These are phyloP conservation scores for Junonia oenone DNA, from an alignment of 2,888 invertebrate genomes.

Conservation along the genomic window DNA sequence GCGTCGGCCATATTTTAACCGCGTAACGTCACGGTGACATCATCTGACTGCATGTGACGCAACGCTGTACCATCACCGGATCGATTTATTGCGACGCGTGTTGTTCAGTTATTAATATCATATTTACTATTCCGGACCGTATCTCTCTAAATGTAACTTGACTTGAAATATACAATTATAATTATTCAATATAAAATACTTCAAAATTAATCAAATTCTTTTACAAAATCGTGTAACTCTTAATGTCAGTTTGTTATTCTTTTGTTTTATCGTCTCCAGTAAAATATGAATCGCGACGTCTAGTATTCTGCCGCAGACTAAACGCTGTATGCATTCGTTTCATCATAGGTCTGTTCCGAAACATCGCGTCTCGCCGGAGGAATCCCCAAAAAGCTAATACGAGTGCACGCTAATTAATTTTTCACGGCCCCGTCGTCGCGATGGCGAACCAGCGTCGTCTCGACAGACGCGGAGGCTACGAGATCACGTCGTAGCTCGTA, in stretches of 20 bases:
- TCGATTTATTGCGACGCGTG: neutral
- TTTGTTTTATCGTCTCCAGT: no score
- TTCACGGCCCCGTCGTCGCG: constrained; percentile 50
- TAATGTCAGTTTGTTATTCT: no score
- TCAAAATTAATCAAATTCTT: neutral
- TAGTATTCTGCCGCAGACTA: constrained; percentile 3
- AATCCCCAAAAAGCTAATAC: constrained; percentile 46
- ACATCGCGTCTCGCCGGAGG: constrained; percentile 22
- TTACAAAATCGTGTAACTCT: no score
- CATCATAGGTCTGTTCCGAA: constrained; percentile 15
- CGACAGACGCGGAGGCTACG: constrained; percentile 36
- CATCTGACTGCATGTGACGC: constrained; percentile 47
- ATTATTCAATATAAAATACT: neutral
- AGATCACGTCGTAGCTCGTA: constrained; percentile 42
- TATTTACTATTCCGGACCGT: neutral
- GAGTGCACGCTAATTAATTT: constrained; percentile 57
- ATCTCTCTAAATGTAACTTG: neutral
- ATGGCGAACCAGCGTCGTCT: constrained; percentile 45
- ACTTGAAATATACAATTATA: neutral
- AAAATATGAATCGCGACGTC: neutral
- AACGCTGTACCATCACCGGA: constrained; percentile 44
- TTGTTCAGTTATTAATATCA: neutral
- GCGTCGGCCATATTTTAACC: constrained; percentile 15
- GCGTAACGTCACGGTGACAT: constrained; percentile 42
- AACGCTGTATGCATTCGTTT: neutral